Base-by-base conservation (phyloP, 2,797 vertebrate genomes). In the Philypnodon macrostomus region DNA sequence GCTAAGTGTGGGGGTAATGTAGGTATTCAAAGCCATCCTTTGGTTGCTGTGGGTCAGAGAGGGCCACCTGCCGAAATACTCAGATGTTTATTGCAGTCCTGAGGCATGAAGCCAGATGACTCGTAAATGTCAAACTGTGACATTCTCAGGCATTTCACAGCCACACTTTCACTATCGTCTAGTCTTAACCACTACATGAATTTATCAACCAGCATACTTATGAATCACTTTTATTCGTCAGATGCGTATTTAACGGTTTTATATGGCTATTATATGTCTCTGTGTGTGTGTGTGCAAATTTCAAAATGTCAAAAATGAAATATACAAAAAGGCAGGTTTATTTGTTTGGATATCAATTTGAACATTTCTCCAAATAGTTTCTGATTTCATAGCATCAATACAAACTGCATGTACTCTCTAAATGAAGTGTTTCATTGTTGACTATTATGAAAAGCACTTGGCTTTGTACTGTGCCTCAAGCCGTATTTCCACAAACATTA, bases 101-200 rank as follows among this genome's bases (percentile, higher is more conserved):
- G 38, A 21, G 13, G 34, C 35, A 40, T 46, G 17, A 24, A 49
- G 45, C 54, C 31, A 41, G 39, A 61, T 24, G 48, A 54, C 34
- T 44, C 46, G 34, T 72, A 63, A 70, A 68, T 67, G 54, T 63
- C 40, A 48, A 29, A 59, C 41, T 23, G 32, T 63, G 60, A 65
- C 63, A 60, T 57, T 54, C 46, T 50, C 31, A 14, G 36, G 5
- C 39, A 8, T 53, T 67, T 58, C 7, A 46, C 6, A 15, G 18
- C 46, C 63, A 21, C 5, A 14, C 47, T 42, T 48, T 13, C 47
- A 41, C 36, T 52, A 30, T 50, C 30, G 24, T 30, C 13, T 4
- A 5, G 8, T 11, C 8, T 16, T 3, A 14, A 1, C n/a, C 32
- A 33, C n/a, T 13, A 15, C 10, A 16, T 27, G 24, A 42, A 1